phyloP scores from a whole-genome alignment of 2,888 invertebrate genomes.

The Hesperia comma region DNA sequence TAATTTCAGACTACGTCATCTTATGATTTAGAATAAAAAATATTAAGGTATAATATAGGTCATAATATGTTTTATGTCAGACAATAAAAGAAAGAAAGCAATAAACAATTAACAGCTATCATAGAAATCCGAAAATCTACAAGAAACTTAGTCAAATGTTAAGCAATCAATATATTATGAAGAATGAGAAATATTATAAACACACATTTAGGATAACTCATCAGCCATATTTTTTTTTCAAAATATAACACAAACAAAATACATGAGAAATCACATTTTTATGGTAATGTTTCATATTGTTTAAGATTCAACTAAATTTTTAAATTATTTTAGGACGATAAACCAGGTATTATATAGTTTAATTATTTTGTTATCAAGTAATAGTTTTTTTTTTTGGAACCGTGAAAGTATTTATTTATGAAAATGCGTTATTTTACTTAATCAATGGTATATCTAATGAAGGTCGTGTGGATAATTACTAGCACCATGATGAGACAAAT shows the following conservation, averaged over 20 bases:
- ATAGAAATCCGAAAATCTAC: slow-evolving; percentile 20
- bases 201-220: too few relatives aligned
- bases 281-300: background rate
- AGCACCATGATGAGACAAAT: slow-evolving; percentile 8
- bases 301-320: too few relatives aligned
- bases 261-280: background rate
- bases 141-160: slow-evolving; percentile 3
- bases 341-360: too few relatives aligned
- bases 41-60: background rate
- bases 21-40: background rate
- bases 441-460: too few relatives aligned
- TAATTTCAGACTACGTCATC: too few relatives aligned
- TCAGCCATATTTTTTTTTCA: too few relatives aligned
- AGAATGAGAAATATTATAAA: background rate
- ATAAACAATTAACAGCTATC: slow-evolving; percentile 45
- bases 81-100: slow-evolving; percentile 49
- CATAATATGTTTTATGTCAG: background rate
- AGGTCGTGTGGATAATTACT: background rate
- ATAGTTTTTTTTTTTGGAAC: too few relatives aligned
- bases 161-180: slow-evolving; percentile 2
- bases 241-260: background rate
- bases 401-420: too few relatives aligned
- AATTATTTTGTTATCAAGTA: too few relatives aligned
- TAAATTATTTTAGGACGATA: background rate
- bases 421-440: too few relatives aligned